Evolutionary conservation across 2,797 vertebrate genomes (phyloP).

Genomic region (Dicrostonyx torquatus): DNA sequence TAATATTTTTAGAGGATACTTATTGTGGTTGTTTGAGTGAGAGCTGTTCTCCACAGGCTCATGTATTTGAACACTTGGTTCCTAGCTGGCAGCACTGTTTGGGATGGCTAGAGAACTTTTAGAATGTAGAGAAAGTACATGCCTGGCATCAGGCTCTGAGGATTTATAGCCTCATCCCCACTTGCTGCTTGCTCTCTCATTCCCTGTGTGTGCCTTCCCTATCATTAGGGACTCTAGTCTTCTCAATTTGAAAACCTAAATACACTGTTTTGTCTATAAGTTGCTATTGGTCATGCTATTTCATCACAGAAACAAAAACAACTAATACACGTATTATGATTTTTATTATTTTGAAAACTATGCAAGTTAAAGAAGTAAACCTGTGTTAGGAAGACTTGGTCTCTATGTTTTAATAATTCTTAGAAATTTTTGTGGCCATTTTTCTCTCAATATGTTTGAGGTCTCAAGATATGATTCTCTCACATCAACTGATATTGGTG

Average conservation of each 20-base stretch:
- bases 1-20: neutral
- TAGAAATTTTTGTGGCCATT: neutral
- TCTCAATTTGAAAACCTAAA: neutral
- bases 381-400: conserved; percentile 1
- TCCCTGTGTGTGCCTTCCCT: neutral
- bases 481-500: neutral
- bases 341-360: conserved; percentile 38
- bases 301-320: neutral
- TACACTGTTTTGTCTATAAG: neutral
- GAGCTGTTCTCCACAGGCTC: neutral
- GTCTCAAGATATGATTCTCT: neutral
- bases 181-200: neutral
- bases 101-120: neutral
- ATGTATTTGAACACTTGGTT: too few species aligned
- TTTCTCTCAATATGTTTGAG: neutral
- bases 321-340: neutral
- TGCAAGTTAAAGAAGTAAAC: conserved; percentile 24
- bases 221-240: neutral
- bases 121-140: neutral
- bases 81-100: neutral
- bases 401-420: neutral
- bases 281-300: neutral
- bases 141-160: neutral
- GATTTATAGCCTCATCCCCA: neutral
- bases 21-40: neutral